A percentile compares a stretch with the other conserved stretches of the same genome.
These are phyloP conservation scores for Drosophila equinoxialis DNA, from an alignment of 1,140 invertebrate species.

Conservation along the genomic window DNA sequence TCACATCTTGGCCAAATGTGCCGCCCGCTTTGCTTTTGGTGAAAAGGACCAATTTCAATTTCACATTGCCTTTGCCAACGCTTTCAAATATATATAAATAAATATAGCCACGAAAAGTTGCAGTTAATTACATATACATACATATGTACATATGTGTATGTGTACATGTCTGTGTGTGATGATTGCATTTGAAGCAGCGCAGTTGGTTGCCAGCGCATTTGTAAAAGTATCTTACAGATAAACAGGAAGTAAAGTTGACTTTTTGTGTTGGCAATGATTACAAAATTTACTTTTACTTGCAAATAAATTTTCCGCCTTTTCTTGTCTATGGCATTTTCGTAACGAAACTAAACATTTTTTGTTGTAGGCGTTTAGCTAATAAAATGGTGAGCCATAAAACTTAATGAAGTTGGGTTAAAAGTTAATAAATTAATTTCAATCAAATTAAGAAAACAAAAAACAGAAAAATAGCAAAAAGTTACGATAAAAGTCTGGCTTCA, in stretches of 20 bases:
- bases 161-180: constrained; percentile 38
- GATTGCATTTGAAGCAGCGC: constrained; percentile 39
- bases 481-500: too few species aligned
- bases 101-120: constrained; percentile 51
- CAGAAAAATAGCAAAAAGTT: too few species aligned
- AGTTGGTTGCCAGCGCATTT: constrained; percentile 39
- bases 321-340: constrained; percentile 42
- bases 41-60: constrained; percentile 79
- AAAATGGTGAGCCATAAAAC: not conserved
- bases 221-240: constrained; percentile 65
- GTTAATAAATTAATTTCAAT: not conserved
- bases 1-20: not conserved
- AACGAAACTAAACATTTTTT: constrained; percentile 29
- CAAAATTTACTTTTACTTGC: constrained; percentile 64
- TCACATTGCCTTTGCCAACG: constrained; percentile 48
- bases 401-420: not conserved
- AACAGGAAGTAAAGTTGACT: constrained; percentile 66
- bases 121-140: constrained; percentile 57
- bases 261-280: constrained; percentile 35
- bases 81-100: constrained; percentile 57
- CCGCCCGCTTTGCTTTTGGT: constrained; percentile 43
- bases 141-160: constrained; percentile 3
- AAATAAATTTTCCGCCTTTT: constrained; percentile 31
- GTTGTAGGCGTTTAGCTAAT: constrained; percentile 38
- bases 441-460: not conserved